Evolutionary conservation across 2,113 vertebrate genomes (phyloP).

Genomic region (Ceyx melanurus): DNA sequence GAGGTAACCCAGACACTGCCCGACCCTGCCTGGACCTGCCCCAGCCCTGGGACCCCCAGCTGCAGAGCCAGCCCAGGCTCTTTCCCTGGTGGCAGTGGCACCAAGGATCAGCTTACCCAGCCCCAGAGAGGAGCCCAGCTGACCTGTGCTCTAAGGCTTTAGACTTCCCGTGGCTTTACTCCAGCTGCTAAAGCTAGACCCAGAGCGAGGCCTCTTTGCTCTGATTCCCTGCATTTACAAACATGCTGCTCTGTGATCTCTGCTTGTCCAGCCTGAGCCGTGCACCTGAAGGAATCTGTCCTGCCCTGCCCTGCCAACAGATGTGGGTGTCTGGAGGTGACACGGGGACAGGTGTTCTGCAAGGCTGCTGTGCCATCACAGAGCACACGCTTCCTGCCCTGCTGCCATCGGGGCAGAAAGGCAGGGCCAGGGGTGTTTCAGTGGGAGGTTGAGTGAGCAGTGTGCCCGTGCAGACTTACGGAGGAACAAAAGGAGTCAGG

Average conservation of each 20-base stretch:
- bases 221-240: rapidly evolving
- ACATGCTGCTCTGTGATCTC: rapidly evolving
- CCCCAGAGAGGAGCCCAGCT: background rate
- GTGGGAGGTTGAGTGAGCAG: background rate
- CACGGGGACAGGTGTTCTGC: rapidly evolving
- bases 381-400: rapidly evolving
- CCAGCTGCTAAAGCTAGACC: background rate
- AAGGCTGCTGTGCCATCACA: rapidly evolving
- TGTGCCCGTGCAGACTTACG: rapidly evolving
- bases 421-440: background rate
- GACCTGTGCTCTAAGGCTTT: background rate
- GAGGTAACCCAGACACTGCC: too few relatives aligned
- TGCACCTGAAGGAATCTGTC: rapidly evolving
- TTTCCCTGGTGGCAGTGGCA: rapidly evolving
- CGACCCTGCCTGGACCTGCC: background rate
- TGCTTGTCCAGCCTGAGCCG: background rate
- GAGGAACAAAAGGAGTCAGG: rapidly evolving
- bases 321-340: rapidly evolving
- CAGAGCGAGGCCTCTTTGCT: background rate
- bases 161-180: background rate
- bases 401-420: rapidly evolving
- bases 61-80: background rate
- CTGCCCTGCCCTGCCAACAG: rapidly evolving
- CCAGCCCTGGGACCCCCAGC: rapidly evolving
- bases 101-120: background rate